A percentile compares a stretch with the other conserved stretches of the same genome.
Conservation (phyloP, 2,113 vertebrate genomes). For the Bos taurus region ARS-UCD2.0 NC_037338.1:86363501-86364000, state of each 20-base stretch:
- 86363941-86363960: slow-evolving; percentile 21
- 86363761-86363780: neutral
- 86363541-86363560: neutral
- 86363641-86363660: neutral
- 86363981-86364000: slow-evolving; percentile 22
- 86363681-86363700: neutral
- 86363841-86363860: slow-evolving; percentile 45
- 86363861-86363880: neutral
- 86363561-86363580: neutral
- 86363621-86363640: neutral
- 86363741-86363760: neutral
- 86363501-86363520: neutral
- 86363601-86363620: neutral
- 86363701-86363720: neutral
- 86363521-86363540: neutral
- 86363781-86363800: neutral
- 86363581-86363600: neutral
- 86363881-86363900: slow-evolving; percentile 20
- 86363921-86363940: slow-evolving; percentile 19
- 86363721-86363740: neutral
- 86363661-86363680: neutral
- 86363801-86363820: neutral
- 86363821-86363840: neutral
- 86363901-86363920: neutral
- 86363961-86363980: neutral